Conservation (phyloP, 1,140 invertebrate genomes). For the Brachionus calyciflorus region DNA sequence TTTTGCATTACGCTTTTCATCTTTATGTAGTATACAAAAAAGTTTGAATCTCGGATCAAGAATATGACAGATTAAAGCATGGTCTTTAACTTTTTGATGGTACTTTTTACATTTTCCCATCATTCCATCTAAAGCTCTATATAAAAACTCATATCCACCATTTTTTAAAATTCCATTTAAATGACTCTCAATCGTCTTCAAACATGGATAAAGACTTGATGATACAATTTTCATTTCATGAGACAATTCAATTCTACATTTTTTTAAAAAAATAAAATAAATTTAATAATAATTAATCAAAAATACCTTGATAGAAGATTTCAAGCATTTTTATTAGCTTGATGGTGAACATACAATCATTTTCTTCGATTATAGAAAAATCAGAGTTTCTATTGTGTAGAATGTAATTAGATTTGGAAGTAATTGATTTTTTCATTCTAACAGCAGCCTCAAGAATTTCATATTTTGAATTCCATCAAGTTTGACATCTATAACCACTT, state of each 20-base stretch:
- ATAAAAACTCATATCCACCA: no score
- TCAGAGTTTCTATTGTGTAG: background rate
- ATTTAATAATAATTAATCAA: background rate
- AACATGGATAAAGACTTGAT: conserved; percentile 15
- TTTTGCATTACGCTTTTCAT: no score
- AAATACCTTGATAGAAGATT: background rate
- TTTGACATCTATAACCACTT: conserved; percentile 10
- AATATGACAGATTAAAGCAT: no score
- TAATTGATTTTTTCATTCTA: background rate
- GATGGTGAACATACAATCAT: background rate
- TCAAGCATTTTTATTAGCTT: background rate
- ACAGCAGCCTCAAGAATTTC: background rate
- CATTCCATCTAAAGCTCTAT: no score
- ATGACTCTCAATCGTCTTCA: background rate
- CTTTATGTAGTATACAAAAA: no score
- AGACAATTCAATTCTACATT: background rate
- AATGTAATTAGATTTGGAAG: background rate
- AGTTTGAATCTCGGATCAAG: no score
- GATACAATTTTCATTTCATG: background rate
- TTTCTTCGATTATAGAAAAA: background rate
- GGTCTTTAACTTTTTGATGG: no score
- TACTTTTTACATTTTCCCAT: no score
- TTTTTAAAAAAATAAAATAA: background rate
- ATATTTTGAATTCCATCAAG: background rate
- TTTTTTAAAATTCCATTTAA: no score